These are phyloP conservation scores for Syngnathus floridae DNA, from an alignment of 2,113 vertebrate species.

Conservation along the genomic window DNA sequence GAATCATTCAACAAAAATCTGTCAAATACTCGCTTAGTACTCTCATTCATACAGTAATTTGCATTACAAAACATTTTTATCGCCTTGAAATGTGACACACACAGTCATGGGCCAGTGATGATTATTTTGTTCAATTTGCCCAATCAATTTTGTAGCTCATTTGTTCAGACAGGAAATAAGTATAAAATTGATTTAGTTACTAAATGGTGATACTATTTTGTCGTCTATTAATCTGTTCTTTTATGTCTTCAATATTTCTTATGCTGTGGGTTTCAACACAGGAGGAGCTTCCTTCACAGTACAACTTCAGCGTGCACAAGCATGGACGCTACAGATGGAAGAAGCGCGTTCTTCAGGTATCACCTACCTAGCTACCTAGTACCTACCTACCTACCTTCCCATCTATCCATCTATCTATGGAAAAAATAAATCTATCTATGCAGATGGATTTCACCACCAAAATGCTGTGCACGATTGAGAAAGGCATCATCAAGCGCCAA, in stretches of 20 bases:
- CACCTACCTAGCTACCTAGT: not conserved
- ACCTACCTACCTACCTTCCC: not conserved
- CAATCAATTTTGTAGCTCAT: not conserved
- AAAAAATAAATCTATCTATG: not conserved
- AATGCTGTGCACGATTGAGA: conserved; percentile 76
- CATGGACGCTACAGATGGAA: conserved; percentile 72
- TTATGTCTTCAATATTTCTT: not conserved
- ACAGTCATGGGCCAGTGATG: not conserved
- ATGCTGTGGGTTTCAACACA: conserved; percentile 21
- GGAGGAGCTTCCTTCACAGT: conserved; percentile 51
- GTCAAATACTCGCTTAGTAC: not conserved
- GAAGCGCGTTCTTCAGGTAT: conserved; percentile 73
- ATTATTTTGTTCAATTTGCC: not conserved
- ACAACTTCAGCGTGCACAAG: conserved; percentile 77
- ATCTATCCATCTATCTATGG: not conserved
- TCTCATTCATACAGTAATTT: not conserved
- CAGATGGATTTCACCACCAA: conserved; percentile 75
- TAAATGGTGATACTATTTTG: not conserved
- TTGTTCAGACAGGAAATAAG: conserved; percentile 4
- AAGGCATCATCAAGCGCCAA: conserved; percentile 73
- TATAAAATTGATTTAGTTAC: not conserved
- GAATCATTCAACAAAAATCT: too few relatives aligned
- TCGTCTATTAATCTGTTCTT: not conserved
- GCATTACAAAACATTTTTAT: not conserved
- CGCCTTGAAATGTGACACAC: not conserved